Evolutionary conservation across 2,113 vertebrate genomes (phyloP), one percentile per base, ranked within the genome.

Genomic region (Xenopus laevis): DNA sequence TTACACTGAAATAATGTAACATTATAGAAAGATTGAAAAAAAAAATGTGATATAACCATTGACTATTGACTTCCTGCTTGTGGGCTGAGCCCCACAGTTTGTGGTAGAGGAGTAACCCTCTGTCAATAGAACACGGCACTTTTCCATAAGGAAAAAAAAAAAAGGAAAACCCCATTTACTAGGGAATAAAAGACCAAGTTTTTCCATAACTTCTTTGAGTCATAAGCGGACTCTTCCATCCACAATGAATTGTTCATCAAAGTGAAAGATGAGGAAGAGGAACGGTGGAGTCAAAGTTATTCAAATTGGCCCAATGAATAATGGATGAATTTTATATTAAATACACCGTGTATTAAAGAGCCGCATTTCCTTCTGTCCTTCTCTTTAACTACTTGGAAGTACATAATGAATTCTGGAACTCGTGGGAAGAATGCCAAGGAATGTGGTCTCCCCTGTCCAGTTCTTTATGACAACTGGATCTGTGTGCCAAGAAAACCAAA

Each of bases 231-330:
- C 86, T 87, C 86, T 93, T 92, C 89, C 87, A 82, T 89, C 88
- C 89, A 91, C 93, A 93, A 93, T 93, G 91, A 91, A 93, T 90
- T 91, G 86, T 85, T 92, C 91, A 91, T 91, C 91, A 91, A 89
- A 91, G 87, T 78, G 85, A 87, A 87, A 88, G 89, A 87, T 84
- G 86, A 91, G 83, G 86, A 88, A 89, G 83, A 90, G 84, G 84
- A 86, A 90, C 86, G 86, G 84, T 86, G 93, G 91, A 90, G 90
- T 87, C 84, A 86, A 93, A 90, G 89, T 89, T 91, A 91, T 90
- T 91, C 85, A 87, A 89, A 89, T 89, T 88, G 83, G 84, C 78
- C 80, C 86, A 81, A 91, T 91, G 90, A 95, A 94, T 94, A 91
- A 92, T 92, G 87, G 74, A 93, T 90, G 82, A 90, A 86, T 93